These are phyloP conservation scores for Acanthococcus lagerstroemiae DNA, from an alignment of 2,888 invertebrate species.

Conservation along the genomic window DNA sequence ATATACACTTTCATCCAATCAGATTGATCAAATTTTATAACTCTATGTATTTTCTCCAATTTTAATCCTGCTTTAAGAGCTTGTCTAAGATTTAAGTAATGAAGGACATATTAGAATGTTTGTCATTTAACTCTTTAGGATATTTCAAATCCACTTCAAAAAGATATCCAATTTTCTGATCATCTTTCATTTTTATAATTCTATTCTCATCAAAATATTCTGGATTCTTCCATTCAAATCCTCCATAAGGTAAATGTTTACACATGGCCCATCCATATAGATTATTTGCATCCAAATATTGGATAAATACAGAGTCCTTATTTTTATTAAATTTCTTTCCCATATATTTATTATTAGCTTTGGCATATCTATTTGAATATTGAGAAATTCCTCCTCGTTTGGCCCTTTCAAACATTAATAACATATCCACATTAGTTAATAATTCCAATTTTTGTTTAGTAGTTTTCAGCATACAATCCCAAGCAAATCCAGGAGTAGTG, in stretches of 20 bases:
- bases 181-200: conserved; percentile 20
- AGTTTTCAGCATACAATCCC: conserved; percentile 15
- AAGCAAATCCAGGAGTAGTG: conserved; percentile 18
- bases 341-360: conserved; percentile 7
- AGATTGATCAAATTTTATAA: too few species aligned
- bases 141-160: conserved; percentile 39
- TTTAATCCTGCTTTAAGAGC: too few species aligned
- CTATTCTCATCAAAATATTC: conserved; percentile 17
- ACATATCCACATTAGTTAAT: conserved; percentile 17
- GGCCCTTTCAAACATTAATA: conserved; percentile 19
- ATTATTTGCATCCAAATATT: conserved; percentile 27
- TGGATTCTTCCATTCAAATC: conserved; percentile 19
- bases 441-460: conserved; percentile 17
- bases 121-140: conserved; percentile 40
- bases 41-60: too few species aligned
- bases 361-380: conserved; percentile 17
- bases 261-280: conserved; percentile 18
- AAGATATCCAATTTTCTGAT: conserved; percentile 19
- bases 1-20: too few species aligned
- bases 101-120: conserved; percentile 39
- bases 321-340: conserved; percentile 12
- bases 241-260: conserved; percentile 20
- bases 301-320: conserved; percentile 14
- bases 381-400: conserved; percentile 16
- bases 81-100: too few species aligned